Conservation (phyloP, 2,113 vertebrate genomes). For the Cebus imitator region DNA sequence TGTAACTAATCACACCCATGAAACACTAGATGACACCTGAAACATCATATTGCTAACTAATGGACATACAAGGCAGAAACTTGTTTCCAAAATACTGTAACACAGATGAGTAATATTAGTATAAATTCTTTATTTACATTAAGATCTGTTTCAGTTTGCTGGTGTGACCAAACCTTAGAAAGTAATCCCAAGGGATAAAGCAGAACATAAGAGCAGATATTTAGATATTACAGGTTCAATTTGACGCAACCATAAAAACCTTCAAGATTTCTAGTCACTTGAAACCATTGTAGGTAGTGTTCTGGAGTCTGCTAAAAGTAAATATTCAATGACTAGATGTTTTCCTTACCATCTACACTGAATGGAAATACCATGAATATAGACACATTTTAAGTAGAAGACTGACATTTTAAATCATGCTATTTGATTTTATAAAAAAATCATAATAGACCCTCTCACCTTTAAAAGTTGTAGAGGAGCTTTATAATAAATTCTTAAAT, state of each 20-base stretch:
- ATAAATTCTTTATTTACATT: slow-evolving; percentile 80
- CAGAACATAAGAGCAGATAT: slow-evolving; percentile 37
- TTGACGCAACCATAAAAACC: slow-evolving; percentile 7
- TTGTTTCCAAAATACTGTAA: slow-evolving; percentile 63
- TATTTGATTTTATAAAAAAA: slow-evolving; percentile 63
- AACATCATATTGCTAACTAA: slow-evolving; percentile 64
- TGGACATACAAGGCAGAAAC: slow-evolving; percentile 71
- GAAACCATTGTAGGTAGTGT: slow-evolving; percentile 26
- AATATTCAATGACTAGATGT: slow-evolving; percentile 1
- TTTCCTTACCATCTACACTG: neutral
- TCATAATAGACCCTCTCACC: slow-evolving; percentile 49
- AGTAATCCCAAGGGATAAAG: slow-evolving; percentile 59
- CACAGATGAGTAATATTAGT: slow-evolving; percentile 71
- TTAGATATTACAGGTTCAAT: slow-evolving; percentile 20
- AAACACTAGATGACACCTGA: slow-evolving; percentile 66
- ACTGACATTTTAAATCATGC: slow-evolving; percentile 62
- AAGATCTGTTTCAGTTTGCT: slow-evolving; percentile 76
- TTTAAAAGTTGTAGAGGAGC: slow-evolving; percentile 64
- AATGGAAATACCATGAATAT: slow-evolving; percentile 37
- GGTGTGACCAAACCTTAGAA: slow-evolving; percentile 76
- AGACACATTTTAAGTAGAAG: slow-evolving; percentile 50
- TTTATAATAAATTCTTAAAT: slow-evolving; percentile 72
- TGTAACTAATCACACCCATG: slow-evolving; percentile 59
- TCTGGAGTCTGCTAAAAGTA: slow-evolving; percentile 1
- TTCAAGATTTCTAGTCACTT: slow-evolving; percentile 47